phyloP scores from a whole-genome alignment of 1,140 invertebrate genomes.

The Galendromus occidentalis region DNA sequence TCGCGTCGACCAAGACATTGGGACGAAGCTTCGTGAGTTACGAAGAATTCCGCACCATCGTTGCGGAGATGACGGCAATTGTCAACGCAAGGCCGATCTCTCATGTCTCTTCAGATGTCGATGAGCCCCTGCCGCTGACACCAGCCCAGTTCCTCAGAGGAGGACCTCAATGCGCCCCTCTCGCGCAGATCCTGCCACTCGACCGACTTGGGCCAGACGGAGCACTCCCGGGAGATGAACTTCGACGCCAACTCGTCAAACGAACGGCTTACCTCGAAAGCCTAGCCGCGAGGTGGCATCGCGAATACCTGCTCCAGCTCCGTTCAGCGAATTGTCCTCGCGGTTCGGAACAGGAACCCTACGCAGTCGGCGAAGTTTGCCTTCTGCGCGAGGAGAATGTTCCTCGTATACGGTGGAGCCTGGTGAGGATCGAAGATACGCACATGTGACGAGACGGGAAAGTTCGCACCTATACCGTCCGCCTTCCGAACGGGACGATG shows the following conservation, averaged over 20 bases:
- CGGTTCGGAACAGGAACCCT: too few relatives aligned
- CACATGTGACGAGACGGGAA: neutral
- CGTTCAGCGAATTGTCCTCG: too few relatives aligned
- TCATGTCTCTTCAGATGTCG: slow-evolving; percentile 11
- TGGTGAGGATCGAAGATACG: neutral
- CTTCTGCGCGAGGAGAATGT: neutral
- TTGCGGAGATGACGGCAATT: slow-evolving; percentile 14
- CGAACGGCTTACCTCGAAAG: too few relatives aligned
- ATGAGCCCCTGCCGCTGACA: slow-evolving; percentile 16
- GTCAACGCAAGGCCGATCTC: slow-evolving; percentile 18
- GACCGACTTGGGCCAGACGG: too few relatives aligned
- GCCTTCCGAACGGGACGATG: neutral
- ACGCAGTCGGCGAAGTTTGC: too few relatives aligned
- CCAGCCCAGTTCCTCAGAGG: slow-evolving; percentile 17
- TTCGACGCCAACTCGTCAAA: too few relatives aligned
- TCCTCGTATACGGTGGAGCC: neutral
- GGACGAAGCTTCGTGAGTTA: neutral
- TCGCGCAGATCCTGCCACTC: too few relatives aligned
- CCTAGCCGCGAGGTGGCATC: too few relatives aligned
- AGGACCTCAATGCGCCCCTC: too few relatives aligned
- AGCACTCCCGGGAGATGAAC: too few relatives aligned
- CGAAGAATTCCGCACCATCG: slow-evolving; percentile 13
- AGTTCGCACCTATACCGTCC: neutral
- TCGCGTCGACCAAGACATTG: neutral
- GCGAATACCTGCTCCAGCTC: too few relatives aligned